A percentile compares a stretch with the other conserved stretches of the same genome.
Evolutionary conservation across 1,140 invertebrate species (phyloP).

Genomic region (Danaus melanippus): DNA sequence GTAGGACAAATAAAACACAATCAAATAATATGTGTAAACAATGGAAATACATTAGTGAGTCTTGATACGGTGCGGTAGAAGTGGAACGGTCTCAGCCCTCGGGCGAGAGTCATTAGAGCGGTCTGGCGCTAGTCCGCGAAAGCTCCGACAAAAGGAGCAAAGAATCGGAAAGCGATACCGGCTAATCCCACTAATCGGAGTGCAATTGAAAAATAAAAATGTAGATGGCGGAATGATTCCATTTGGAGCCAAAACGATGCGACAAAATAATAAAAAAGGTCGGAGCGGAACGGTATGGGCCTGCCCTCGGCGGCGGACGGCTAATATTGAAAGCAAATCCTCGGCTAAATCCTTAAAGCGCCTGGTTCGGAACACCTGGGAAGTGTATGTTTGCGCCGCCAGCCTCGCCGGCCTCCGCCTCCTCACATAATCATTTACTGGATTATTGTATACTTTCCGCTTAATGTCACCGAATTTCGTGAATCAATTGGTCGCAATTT

Average conservation of each 20-base stretch:
- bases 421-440: constrained; percentile 62
- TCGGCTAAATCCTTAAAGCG: constrained; percentile 73
- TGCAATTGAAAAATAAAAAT: constrained; percentile 75
- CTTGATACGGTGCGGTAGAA: too few relatives aligned
- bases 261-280: constrained; percentile 72
- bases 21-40: constrained; percentile 55
- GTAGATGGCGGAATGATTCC: constrained; percentile 72
- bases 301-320: constrained; percentile 58
- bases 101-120: constrained; percentile 37
- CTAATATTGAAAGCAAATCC: constrained; percentile 75
- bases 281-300: constrained; percentile 61
- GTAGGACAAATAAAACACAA: constrained; percentile 42
- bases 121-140: constrained; percentile 57
- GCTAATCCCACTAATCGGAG: constrained; percentile 71
- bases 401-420: constrained; percentile 18
- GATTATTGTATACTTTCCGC: constrained; percentile 68
- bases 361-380: constrained; percentile 68
- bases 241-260: constrained; percentile 70
- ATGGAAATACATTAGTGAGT: constrained; percentile 44
- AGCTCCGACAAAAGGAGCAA: constrained; percentile 63
- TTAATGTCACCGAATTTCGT: constrained; percentile 55
- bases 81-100: constrained; percentile 8
- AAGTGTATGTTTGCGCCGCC: constrained; percentile 58
- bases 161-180: constrained; percentile 67
- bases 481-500: constrained; percentile 62